Evolutionary conservation across 2,888 invertebrate species (phyloP).

Genomic region (Galeruca laticollis): DNA sequence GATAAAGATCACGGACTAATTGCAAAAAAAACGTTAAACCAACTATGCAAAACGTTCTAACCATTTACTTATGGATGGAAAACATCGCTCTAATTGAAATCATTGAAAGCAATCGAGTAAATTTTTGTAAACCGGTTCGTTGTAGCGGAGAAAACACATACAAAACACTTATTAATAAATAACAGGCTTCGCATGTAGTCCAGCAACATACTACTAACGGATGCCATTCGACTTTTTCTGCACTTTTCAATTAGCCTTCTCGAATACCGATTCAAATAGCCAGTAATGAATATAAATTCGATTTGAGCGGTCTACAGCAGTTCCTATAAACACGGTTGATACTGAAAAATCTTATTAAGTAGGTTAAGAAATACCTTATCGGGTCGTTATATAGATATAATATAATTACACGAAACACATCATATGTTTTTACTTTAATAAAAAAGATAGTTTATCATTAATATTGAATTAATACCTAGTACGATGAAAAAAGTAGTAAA

Average conservation of each 20-base stretch:
- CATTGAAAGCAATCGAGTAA: conserved; percentile 38
- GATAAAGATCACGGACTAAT: not conserved
- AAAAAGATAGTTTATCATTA: too few relatives aligned
- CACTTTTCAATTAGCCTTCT: conserved; percentile 54
- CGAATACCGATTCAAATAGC: conserved; percentile 53
- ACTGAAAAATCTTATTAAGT: not conserved
- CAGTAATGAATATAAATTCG: conserved; percentile 54
- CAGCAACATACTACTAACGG: conserved; percentile 46
- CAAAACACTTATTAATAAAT: conserved; percentile 50
- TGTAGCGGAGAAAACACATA: conserved; percentile 44
- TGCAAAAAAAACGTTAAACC: conserved; percentile 1
- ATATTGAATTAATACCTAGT: too few relatives aligned
- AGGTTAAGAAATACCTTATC: not conserved
- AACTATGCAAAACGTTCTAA: conserved; percentile 26
- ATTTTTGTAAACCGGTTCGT: conserved; percentile 50
- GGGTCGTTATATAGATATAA: too few relatives aligned
- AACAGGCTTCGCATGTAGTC: conserved; percentile 42
- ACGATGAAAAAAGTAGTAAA: too few relatives aligned
- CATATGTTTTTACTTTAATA: too few relatives aligned
- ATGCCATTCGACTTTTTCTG: conserved; percentile 53
- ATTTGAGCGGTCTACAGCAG: conserved; percentile 42
- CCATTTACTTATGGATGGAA: conserved; percentile 17
- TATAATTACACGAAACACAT: too few relatives aligned
- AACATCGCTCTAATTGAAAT: conserved; percentile 42
- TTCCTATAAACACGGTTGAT: conserved; percentile 24